phyloP scores from a whole-genome alignment of 2,888 invertebrate species.

The Pseudoips prasinana region DNA sequence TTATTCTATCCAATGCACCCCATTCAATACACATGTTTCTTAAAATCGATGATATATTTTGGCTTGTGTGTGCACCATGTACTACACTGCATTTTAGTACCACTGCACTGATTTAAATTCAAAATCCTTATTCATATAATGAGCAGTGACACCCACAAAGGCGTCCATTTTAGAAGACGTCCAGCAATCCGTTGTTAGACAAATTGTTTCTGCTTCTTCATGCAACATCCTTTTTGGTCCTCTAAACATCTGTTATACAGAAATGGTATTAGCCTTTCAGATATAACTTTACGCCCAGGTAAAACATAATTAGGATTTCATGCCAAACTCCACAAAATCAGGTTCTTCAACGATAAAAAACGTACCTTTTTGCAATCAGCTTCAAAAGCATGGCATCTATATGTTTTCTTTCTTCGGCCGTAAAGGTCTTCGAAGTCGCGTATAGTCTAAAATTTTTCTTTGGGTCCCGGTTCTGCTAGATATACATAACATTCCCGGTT shows the following conservation, averaged over 20 bases:
- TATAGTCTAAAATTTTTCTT: background rate
- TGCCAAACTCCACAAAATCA: constrained; percentile 1
- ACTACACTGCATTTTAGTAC: background rate
- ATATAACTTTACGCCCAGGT: background rate
- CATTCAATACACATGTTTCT: background rate
- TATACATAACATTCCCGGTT: background rate
- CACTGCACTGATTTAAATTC: background rate
- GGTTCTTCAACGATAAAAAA: constrained; percentile 1
- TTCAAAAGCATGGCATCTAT: constrained; percentile 1
- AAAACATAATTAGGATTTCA: constrained; percentile 16
- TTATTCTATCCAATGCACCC: background rate
- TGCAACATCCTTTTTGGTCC: background rate
- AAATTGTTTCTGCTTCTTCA: background rate
- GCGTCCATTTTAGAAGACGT: background rate
- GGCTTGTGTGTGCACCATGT: background rate
- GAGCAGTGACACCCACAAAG: background rate
- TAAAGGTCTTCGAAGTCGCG: background rate
- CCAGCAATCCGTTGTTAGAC: background rate
- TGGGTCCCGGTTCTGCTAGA: background rate
- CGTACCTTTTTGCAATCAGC: background rate
- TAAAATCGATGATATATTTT: background rate
- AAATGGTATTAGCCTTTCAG: background rate
- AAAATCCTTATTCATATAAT: background rate
- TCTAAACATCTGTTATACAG: constrained; percentile 1
- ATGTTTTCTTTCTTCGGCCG: background rate